Base-by-base conservation (phyloP, 2,888 invertebrate genomes). In the Hanleya hanleyi region DNA sequence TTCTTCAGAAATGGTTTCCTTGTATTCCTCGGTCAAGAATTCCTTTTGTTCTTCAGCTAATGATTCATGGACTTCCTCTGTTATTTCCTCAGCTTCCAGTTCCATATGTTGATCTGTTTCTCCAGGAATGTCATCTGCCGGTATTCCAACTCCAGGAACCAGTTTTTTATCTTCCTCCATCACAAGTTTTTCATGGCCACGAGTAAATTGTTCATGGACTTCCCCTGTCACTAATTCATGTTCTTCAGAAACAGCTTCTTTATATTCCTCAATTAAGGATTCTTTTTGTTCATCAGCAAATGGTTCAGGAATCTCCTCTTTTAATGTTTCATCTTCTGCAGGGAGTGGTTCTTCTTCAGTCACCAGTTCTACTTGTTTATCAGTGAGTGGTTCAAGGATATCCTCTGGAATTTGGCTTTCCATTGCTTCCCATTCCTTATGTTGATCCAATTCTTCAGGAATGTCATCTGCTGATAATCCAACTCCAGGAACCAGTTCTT, bases 61-160 rank as follows among this genome's bases (percentile, higher is more conserved):
- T n/a, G n/a, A n/a, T n/a, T 41, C 47, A 41, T 41, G 47, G 47
- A 15, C 47, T 41, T 41, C n/a, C n/a, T 41, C 47, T 41, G 12
- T n/a, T 41, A 41, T n/a, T 12, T 41, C 12, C 12, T 95, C 94
- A 79, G 95, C 92, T 87, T 95, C 95, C n/a, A 15, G 47, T 41
- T 12, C 47, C 47, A 41, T 41, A 12, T 15, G 47, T n/a, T 41
- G 47, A 15, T 41, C 47, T 41, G 47, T 12, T 41, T 41, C 47
- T 41, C n/a, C 47, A 41, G 12, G n/a, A 41, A 12, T n/a, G n/a
- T 41, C 47, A 41, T 15, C 47, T 15, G 12, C 64, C 83, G 80
- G 72, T 83, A 26, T 29, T 29, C n/a, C n/a, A 12, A 26, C n/a
- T 29, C 47, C 41, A 7, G 12, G 7, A 7, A n/a, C 67, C 38